phyloP scores from a whole-genome alignment of 2,888 invertebrate species.

The Psococerastis gibbosa region DNA sequence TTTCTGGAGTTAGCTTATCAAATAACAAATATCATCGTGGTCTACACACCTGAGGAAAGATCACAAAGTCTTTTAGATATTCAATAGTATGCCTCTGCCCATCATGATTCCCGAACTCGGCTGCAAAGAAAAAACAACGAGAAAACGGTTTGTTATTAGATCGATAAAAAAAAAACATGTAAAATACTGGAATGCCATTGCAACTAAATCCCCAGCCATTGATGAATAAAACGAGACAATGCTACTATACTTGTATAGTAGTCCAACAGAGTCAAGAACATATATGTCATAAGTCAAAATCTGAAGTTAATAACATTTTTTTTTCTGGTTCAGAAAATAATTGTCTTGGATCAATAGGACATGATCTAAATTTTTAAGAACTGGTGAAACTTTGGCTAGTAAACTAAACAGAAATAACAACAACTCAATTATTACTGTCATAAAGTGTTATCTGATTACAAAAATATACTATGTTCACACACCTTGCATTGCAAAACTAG shows the following conservation, averaged over 20 bases:
- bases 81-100: conserved; percentile 77
- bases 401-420: not conserved
- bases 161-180: conserved; percentile 8
- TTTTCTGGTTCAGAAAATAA: no score
- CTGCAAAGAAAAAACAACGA: conserved; percentile 26
- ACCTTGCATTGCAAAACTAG: conserved; percentile 80
- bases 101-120: conserved; percentile 89
- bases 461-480: no score
- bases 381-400: not conserved
- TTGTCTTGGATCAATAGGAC: no score
- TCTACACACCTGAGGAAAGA: conserved; percentile 93
- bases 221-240: not conserved
- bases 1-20: no score
- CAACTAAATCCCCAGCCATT: not conserved
- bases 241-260: no score
- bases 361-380: not conserved
- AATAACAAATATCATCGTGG: no score
- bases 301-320: no score
- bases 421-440: no score
- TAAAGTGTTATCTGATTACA: no score
- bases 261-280: no score
- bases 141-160: no score
- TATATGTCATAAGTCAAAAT: no score
- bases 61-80: conserved; percentile 73
- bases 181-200: not conserved